phyloP scores from a whole-genome alignment of 1,140 invertebrate species.

The Ostrea edulis region DNA sequence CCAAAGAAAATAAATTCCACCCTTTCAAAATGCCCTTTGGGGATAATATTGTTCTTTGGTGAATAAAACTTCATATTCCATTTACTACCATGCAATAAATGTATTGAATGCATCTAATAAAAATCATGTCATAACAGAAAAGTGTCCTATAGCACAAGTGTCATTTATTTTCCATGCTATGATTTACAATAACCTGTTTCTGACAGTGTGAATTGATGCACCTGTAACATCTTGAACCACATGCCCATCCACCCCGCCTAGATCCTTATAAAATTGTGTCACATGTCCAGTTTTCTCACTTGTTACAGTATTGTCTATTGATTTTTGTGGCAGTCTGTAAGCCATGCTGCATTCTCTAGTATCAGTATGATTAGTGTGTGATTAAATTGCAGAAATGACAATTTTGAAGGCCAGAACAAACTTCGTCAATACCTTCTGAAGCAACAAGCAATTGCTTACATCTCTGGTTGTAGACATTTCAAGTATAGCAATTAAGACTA shows the following conservation, averaged over 20 bases:
- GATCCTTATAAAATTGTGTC: neutral
- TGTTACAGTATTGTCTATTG: neutral
- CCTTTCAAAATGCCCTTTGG: too few species aligned
- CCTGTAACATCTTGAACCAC: neutral
- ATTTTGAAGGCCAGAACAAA: constrained; percentile 22
- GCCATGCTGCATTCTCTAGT: neutral
- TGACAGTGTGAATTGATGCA: neutral
- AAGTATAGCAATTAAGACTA: too few species aligned
- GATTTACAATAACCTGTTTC: too few species aligned
- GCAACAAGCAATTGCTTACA: neutral
- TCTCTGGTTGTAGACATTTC: too few species aligned
- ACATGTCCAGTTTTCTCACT: neutral
- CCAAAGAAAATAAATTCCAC: too few species aligned
- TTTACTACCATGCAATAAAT: too few species aligned
- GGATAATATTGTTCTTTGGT: too few species aligned
- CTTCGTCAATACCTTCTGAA: constrained; percentile 8
- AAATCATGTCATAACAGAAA: too few species aligned
- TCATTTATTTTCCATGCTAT: neutral
- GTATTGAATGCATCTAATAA: too few species aligned
- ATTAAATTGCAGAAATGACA: constrained; percentile 10
- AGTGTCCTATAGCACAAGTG: neutral
- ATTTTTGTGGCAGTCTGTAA: neutral
- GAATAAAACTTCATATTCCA: too few species aligned
- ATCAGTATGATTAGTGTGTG: constrained; percentile 6
- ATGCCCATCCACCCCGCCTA: neutral